These are phyloP conservation scores for Drosophila neonasuta DNA, from an alignment of 2,888 invertebrate species.

Conservation along the genomic window DNA sequence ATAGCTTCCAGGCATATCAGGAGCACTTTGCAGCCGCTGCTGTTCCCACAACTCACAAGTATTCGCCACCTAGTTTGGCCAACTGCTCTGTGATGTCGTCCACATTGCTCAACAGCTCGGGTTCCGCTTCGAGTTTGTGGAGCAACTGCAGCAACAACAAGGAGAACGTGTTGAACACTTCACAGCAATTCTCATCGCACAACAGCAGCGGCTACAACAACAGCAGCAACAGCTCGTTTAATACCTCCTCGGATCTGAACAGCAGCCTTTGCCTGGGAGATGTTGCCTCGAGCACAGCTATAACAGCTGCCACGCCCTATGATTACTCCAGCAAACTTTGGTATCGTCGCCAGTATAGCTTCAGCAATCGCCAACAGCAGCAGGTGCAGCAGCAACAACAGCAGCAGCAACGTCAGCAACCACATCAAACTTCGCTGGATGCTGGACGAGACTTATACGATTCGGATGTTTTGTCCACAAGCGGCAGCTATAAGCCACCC, in stretches of 20 bases:
- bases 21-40: slow-evolving; percentile 31
- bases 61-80: slow-evolving; percentile 46
- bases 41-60: slow-evolving; percentile 5
- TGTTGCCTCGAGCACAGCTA: slow-evolving; percentile 53
- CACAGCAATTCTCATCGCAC: slow-evolving; percentile 65
- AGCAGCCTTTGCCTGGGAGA: slow-evolving; percentile 60
- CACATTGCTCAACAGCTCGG: slow-evolving; percentile 67
- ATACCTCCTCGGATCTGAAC: slow-evolving; percentile 72
- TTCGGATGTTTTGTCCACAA: slow-evolving; percentile 61
- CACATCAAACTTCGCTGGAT: slow-evolving; percentile 16
- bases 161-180: slow-evolving; percentile 76
- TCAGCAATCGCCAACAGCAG: slow-evolving; percentile 55
- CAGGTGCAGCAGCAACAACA: slow-evolving; percentile 33
- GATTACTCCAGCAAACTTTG: slow-evolving; percentile 65
- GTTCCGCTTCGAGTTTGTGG: slow-evolving; percentile 31
- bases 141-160: slow-evolving; percentile 73
- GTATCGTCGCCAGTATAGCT: slow-evolving; percentile 73
- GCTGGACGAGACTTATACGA: slow-evolving; percentile 62
- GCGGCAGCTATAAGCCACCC: slow-evolving; percentile 77
- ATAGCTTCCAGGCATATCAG: slow-evolving; percentile 42
- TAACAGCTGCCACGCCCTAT: slow-evolving; percentile 32
- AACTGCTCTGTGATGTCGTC: slow-evolving; percentile 67
- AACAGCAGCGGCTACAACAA: slow-evolving; percentile 42
- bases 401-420: slow-evolving; percentile 30
- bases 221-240: slow-evolving; percentile 61